A percentile compares a stretch with the other conserved stretches of the same genome.
phyloP scores from a whole-genome alignment of 2,888 invertebrate species.

The Hermaeophaga mercurialis region DNA sequence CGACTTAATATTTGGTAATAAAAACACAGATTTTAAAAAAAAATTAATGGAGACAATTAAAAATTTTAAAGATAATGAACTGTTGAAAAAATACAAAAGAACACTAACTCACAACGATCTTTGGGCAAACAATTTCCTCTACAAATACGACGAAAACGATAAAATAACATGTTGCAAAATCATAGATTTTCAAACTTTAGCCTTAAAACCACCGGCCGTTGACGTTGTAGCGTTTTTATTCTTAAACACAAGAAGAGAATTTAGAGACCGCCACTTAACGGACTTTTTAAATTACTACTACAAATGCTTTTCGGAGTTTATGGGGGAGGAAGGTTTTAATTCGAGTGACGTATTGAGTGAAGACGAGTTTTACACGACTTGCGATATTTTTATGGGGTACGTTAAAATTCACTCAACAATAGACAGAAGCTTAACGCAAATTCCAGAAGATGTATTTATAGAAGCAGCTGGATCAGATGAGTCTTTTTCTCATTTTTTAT shows the following conservation, averaged over 20 bases:
- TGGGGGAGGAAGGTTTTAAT: conserved; percentile 32
- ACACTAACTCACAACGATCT: conserved; percentile 48
- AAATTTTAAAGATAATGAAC: too few species aligned
- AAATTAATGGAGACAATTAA: conserved; percentile 28
- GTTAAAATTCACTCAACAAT: conserved; percentile 44
- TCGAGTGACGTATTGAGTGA: conserved; percentile 31
- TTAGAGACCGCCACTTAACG: conserved; percentile 41
- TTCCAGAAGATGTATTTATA: conserved; percentile 37
- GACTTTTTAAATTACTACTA: conserved; percentile 47
- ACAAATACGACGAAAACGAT: conserved; percentile 35
- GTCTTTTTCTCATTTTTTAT: conserved; percentile 41
- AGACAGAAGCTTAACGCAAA: conserved; percentile 44
- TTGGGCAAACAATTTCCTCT: conserved; percentile 51
- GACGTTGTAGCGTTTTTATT: conserved; percentile 48
- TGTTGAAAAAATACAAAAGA: conserved; percentile 6
- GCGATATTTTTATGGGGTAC: conserved; percentile 8
- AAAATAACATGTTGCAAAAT: conserved; percentile 39
- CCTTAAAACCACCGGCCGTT: conserved; percentile 45
- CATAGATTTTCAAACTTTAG: conserved; percentile 49
- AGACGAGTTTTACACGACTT: conserved; percentile 20
- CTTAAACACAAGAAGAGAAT: conserved; percentile 44
- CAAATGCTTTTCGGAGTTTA: conserved; percentile 34
- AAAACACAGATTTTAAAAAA: conserved; percentile 35
- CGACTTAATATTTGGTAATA: conserved; percentile 37
- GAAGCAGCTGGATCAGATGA: conserved; percentile 40